Evolutionary conservation across 1,140 invertebrate genomes (phyloP).

Genomic region (Cecropterus lyciades): DNA sequence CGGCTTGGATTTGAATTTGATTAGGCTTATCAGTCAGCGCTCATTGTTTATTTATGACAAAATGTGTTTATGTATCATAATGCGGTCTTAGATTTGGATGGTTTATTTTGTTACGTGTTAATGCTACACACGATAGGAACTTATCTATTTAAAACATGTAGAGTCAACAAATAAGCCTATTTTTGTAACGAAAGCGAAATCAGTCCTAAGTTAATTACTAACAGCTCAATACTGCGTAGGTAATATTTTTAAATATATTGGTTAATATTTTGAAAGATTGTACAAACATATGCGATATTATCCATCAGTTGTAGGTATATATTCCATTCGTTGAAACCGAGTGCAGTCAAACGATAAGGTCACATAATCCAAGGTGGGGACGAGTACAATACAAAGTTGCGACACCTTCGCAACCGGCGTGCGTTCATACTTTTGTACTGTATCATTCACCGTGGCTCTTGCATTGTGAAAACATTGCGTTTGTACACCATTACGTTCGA

Average conservation of each 20-base stretch:
- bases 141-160: too few species aligned
- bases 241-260: not conserved
- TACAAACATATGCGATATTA: conserved; percentile 18
- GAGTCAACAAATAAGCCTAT: too few species aligned
- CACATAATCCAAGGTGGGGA: conserved; percentile 67
- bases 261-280: not conserved
- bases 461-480: conserved; percentile 39
- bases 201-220: too few species aligned
- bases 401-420: conserved; percentile 48
- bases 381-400: conserved; percentile 58
- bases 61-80: not conserved
- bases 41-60: conserved; percentile 17
- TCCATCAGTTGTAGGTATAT: conserved; percentile 36
- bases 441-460: conserved; percentile 34
- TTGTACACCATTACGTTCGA: conserved; percentile 46
- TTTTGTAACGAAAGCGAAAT: too few species aligned
- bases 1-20: conserved; percentile 17
- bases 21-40: conserved; percentile 15
- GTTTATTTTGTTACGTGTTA: not conserved
- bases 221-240: too few species aligned
- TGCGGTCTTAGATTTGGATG: not conserved
- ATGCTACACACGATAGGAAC: too few species aligned
- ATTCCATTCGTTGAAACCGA: conserved; percentile 62
- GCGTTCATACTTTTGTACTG: conserved; percentile 29
- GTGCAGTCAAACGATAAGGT: conserved; percentile 79